phyloP scores from a whole-genome alignment of 1,140 invertebrate genomes.

The Brachionus calyciflorus region DNA sequence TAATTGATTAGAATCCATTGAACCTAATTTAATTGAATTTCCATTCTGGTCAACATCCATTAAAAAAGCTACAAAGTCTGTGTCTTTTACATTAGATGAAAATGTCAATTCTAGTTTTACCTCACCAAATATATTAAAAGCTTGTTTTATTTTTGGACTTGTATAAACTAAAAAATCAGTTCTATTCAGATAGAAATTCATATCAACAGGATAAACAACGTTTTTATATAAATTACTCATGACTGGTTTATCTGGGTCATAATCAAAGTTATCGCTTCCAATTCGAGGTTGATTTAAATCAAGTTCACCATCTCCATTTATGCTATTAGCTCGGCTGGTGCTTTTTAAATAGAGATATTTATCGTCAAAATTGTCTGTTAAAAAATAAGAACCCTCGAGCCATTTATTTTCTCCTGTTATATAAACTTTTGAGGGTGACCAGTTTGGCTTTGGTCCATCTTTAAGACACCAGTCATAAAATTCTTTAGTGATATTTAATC shows the following conservation, averaged over 20 bases:
- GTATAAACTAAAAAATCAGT: too few species aligned
- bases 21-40: conserved; percentile 21
- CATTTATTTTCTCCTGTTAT: background rate
- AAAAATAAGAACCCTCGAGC: background rate
- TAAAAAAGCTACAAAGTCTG: too few species aligned
- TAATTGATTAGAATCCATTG: background rate
- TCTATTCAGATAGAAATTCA: too few species aligned
- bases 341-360: conserved; percentile 12
- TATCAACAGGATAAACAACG: background rate
- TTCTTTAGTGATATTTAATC: background rate
- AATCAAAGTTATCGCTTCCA: background rate
- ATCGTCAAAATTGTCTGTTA: background rate
- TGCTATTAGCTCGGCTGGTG: background rate
- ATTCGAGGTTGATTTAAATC: background rate
- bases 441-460: conserved; percentile 1
- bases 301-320: too few species aligned
- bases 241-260: conserved; percentile 8
- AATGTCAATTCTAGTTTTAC: too few species aligned
- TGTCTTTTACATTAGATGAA: too few species aligned
- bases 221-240: background rate
- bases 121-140: too few species aligned
- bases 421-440: background rate
- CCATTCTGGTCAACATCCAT: conserved; percentile 1
- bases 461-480: too few species aligned
- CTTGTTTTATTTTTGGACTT: too few species aligned